Evolutionary conservation across 1,140 invertebrate species (phyloP), one percentile per base, ranked within the genome.

Genomic region (Drosophila bifasciata): DNA sequence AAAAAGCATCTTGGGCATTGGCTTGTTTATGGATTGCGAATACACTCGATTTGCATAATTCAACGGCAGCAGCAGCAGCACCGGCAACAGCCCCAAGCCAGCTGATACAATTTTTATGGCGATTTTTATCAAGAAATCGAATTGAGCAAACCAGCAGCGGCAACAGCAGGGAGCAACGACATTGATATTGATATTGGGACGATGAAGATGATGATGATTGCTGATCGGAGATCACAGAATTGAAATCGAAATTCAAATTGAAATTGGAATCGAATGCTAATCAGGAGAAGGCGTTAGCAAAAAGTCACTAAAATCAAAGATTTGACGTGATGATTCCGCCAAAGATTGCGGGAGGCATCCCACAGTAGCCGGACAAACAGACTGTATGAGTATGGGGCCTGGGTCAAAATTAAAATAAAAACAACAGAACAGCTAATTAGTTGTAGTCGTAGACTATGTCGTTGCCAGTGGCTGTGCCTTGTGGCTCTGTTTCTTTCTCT

Each of bases 371-470:
- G 32, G 49, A 62, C 62, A 16, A 67, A 68, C 46, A 56, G 39
- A 6, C 25, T 23, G n/a, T 32, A 21, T 32, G 39, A n/a, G n/a
- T n/a, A n/a, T n/a, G n/a, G n/a, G 21, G 61, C 55, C 76, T 55
- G 50, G 53, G 72, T 59, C 70, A 67, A 56, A 76, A 71, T 76
- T 80, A 59, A 64, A 70, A 70, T 53, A 76, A 75, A 80, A 81
- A 81, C 78, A 81, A 81, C 79, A 73, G 78, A 70, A 61, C 52
- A 59, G 62, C 78, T 81, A 81, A 81, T 81, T 81, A 81, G 78
- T 81, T 52, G 76, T 62, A 44, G 72, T 60, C 40, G 72, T 53
- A 36, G 32, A 36, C 32, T 36, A 5, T 39, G 60, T 69, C 28
- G 39, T 48, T 59, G 16, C 28, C 45, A 21, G 5, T 23, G 2